Base-by-base conservation (phyloP, 2,797 vertebrate species). In the Oreochromis mossambicus region DNA sequence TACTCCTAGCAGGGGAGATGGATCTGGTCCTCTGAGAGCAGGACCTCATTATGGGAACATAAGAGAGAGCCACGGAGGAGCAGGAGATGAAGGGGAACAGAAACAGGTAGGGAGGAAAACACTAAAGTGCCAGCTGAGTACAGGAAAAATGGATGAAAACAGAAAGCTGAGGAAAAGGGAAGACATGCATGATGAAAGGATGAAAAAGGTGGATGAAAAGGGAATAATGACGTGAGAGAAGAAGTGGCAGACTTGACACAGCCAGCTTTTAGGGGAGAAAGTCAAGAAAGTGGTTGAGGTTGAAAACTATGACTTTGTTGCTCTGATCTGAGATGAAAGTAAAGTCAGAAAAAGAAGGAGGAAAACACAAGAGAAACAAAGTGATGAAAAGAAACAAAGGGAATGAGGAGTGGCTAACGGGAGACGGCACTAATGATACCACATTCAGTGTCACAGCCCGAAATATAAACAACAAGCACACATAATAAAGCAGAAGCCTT, bases 251-350 rank as follows among this genome's bases (percentile, higher is more conserved):
- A 34, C 26, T 75, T 75, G 70, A 75, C 70, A 50, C 48, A 75
- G 17, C 26, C 70, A 34, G 26, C 70, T 34, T 75, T 11, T 17
- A 9, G 19, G 56, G 8, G 26, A 15, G 46, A 3, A 34, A 76
- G 43, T 80, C 7, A 83, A 80, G 79, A 73, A 86, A 85, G 55
- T 43, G 13, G 17, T 68, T 78, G 66, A 75, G 46, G 46, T 32
- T 50, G 80, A 87, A 90, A 90, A 77, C 48, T 82, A 43, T 24
- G 55, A 84, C 81, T 89, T 87, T 78, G 77, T 83, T 86, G 61
- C 66, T 90, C 77, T 91, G 90, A 88, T 88, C 50, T 87, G 70
- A 83, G 90, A 93, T 91, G 86, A 94, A 95, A 94, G 91, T 63
- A 56, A 81, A 68, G 58, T 14, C 29, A 52, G 51, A 17, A 78